Evolutionary conservation across 2,888 invertebrate species (phyloP).

Genomic region (Megamerina dolium): DNA sequence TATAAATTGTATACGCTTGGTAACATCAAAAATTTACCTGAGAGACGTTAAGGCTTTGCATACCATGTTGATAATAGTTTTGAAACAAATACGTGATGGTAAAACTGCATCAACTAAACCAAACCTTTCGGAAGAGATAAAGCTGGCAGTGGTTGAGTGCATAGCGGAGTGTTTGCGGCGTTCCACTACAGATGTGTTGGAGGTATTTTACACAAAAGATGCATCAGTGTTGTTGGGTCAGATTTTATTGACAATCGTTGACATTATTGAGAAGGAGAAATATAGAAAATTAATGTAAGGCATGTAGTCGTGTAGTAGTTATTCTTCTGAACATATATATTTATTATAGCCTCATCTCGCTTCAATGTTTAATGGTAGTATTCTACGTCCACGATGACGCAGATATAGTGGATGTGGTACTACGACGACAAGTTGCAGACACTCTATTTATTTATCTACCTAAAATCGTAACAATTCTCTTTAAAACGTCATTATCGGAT

Average conservation of each 20-base stretch:
- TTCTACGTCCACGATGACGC: slow-evolving; percentile 56
- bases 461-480: slow-evolving; percentile 54
- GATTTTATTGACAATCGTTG: slow-evolving; percentile 59
- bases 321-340: too few species aligned
- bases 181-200: slow-evolving; percentile 50
- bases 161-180: slow-evolving; percentile 35
- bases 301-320: neutral
- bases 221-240: slow-evolving; percentile 59
- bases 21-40: slow-evolving; percentile 36
- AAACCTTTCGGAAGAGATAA: slow-evolving; percentile 45
- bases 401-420: slow-evolving; percentile 53
- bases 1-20: slow-evolving; percentile 34
- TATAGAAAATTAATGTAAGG: slow-evolving; percentile 58
- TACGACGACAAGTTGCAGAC: slow-evolving; percentile 54
- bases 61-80: slow-evolving; percentile 36
- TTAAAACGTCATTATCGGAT: slow-evolving; percentile 51
- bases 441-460: slow-evolving; percentile 57
- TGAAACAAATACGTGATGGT: slow-evolving; percentile 41
- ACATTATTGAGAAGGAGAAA: slow-evolving; percentile 62
- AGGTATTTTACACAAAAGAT: slow-evolving; percentile 54
- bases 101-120: slow-evolving; percentile 25
- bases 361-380: slow-evolving; percentile 58
- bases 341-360: slow-evolving; percentile 19
- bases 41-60: slow-evolving; percentile 37
- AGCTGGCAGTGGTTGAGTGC: slow-evolving; percentile 39